A percentile compares a stretch with the other conserved stretches of the same genome.
phyloP scores from a whole-genome alignment of 2,113 vertebrate genomes.

The Todiramphus saurophagus region DNA sequence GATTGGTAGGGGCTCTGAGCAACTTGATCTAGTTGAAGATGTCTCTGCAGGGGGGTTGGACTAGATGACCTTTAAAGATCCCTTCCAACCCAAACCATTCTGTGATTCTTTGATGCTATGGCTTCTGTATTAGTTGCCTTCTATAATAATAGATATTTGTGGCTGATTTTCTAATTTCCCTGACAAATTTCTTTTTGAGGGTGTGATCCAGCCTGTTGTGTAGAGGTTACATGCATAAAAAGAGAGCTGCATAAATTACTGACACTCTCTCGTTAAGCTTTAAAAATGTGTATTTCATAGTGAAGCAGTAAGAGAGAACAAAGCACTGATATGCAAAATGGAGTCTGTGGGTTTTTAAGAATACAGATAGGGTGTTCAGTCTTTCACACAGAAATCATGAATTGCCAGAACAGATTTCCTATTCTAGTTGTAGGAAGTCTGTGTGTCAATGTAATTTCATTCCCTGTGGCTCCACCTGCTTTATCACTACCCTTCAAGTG shows the following conservation, averaged over 20 bases:
- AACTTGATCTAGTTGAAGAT: not conserved
- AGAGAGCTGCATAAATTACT: not conserved
- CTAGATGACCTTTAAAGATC: not conserved
- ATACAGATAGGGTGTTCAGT: not conserved
- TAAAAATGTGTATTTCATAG: not conserved
- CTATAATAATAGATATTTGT: not conserved
- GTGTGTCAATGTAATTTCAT: not conserved
- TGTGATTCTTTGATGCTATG: not conserved
- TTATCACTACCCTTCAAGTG: not conserved
- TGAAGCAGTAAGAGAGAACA: not conserved
- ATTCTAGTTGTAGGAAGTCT: not conserved
- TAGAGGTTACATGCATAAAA: not conserved
- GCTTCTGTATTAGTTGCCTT: not conserved
- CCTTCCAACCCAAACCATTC: not conserved
- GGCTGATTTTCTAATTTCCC: not conserved
- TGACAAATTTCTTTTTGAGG: not conserved
- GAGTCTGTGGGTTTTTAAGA: not conserved
- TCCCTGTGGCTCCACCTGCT: not conserved
- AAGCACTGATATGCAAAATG: not conserved
- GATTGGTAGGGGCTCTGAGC: not conserved
- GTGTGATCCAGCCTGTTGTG: not conserved
- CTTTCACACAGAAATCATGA: not conserved
- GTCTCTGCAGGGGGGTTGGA: not conserved
- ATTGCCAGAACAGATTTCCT: not conserved
- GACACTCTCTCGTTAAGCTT: not conserved